phyloP scores from a whole-genome alignment of 2,797 vertebrate species.

The Vultur gryphus region DNA sequence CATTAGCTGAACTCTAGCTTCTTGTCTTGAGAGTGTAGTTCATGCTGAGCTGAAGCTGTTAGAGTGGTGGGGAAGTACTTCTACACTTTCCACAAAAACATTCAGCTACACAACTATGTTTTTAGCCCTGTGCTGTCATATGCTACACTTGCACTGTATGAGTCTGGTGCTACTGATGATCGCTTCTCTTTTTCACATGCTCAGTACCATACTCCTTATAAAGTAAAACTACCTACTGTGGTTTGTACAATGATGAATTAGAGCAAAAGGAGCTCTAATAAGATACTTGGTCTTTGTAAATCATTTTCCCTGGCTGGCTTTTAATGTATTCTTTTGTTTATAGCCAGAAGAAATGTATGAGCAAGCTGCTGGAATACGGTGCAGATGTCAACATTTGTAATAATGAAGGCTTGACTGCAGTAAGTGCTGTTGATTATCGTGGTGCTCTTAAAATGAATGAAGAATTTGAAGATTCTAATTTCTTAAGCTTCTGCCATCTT shows the following conservation, averaged over 20 bases:
- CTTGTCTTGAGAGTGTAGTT: not conserved
- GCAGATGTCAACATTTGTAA: conserved; percentile 99
- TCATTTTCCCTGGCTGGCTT: not conserved
- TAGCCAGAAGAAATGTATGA: conserved; percentile 99
- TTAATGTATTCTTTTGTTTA: conserved; percentile 36
- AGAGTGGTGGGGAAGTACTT: not conserved
- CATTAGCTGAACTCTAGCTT: not conserved
- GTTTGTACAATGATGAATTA: not conserved
- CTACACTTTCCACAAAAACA: not conserved
- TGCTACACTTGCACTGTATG: not conserved
- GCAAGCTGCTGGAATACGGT: conserved; percentile 90
- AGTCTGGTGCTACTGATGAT: not conserved
- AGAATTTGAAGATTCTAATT: not conserved
- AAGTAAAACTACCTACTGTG: not conserved
- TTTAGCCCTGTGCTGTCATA: not conserved
- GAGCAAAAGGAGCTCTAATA: not conserved
- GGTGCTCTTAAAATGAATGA: not conserved
- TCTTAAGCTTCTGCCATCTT: not conserved
- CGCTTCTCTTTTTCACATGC: not conserved
- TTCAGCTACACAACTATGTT: not conserved
- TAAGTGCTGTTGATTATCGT: conserved; percentile 76
- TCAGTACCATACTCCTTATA: not conserved
- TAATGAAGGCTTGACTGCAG: conserved; percentile 97
- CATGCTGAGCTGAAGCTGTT: not conserved
- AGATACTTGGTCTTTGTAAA: not conserved